Base-by-base conservation (phyloP, 2,113 vertebrate genomes). In the Protobothrops mucrosquamatus region DNA sequence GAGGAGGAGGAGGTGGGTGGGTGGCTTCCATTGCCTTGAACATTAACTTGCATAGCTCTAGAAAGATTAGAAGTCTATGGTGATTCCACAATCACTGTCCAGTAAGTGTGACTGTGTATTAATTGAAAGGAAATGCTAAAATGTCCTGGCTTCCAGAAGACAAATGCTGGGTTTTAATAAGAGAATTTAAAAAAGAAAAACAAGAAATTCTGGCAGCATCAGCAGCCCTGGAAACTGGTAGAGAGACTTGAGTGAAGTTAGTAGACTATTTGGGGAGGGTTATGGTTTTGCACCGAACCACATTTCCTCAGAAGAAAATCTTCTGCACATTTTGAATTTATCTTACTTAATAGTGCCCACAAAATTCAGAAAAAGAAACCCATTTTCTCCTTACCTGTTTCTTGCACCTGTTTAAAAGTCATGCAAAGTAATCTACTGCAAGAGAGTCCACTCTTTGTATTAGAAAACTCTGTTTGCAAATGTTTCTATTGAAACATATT, bases 141-240 rank as follows among this genome's bases (percentile, higher is more conserved):
- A 93, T 92, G 94, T 96, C 96, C 95, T 97, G 95, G 96, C 96
- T 94, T 86, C 59, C 88, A 85, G 54, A 93, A 96, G 96, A 94
- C 26, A 91, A 97, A 96, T 86, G 94, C 96, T 97, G 96, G 96
- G 96, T 96, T 96, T 97, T 97, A 95, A 95, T 95, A 93, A 95
- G 96, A 96, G 96, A 96, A 96, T 96, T 96, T 96, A 96, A 94
- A 56, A 61, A 93, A 93, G 95, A 92, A 95, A 94, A 95, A 89
- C 87, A 55, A 88, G 94, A 95, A 95, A 95, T 96, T 96, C 91
- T 94, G 93, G 94, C 89, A 90, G 92, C 94, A 93, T 93, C 94
- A n/a, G 34, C 52, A 57, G 85, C 43, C 59, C 95, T 97, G 95
- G 96, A 96, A 97, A 94, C 89, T 87, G 93, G 91, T 89, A 94